Base-by-base conservation (phyloP, 1,140 invertebrate genomes). In the Sogatella furcifera region DNA sequence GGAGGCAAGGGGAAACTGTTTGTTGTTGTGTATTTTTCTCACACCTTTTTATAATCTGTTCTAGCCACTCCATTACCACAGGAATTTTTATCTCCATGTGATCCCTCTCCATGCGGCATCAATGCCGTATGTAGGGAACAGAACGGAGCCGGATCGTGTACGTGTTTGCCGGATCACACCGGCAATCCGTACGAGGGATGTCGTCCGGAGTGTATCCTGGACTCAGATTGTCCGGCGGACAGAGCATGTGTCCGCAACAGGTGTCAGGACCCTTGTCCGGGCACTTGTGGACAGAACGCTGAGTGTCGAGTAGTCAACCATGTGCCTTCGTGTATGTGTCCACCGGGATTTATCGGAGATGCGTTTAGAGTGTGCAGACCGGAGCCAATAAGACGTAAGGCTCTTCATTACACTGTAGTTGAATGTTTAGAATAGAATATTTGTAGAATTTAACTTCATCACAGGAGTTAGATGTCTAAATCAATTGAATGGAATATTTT, bases 51-150 rank as follows among this genome's bases (percentile, higher is more conserved):
- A 38, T 11, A 38, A 38, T 38, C 34, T 38, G 34, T 38, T 38
- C 34, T 38, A 38, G 34, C 34, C 34, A 38, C 34, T 44, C 58
- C 61, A 38, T 63, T 57, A 46, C 34, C 52, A 19, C 59, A 63
- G 46, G 68, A 69, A 61, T 65, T 58, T 44, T 66, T 67, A 59
- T 76, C 80, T 55, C 84, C 85, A 14, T 90, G 88, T 67, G 67
- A 75, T 17, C 82, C 83, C 21, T 84, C 81, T 19, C 85, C 86
- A 5, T 91, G 88, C 71, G 88, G 88, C 34, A 72, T 81, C 9
- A 89, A 88, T 72, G 84, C 86, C 24, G 68, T 82, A 64, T 90
- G 88, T 69, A 78, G 77, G 66, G 81, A 84, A 67, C 73, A 80
- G 54, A 80, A 82, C 61, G 78, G 77, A 55, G 78, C 77, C 22